phyloP scores from a whole-genome alignment of 2,113 vertebrate genomes.

The Ceyx margarethae region DNA sequence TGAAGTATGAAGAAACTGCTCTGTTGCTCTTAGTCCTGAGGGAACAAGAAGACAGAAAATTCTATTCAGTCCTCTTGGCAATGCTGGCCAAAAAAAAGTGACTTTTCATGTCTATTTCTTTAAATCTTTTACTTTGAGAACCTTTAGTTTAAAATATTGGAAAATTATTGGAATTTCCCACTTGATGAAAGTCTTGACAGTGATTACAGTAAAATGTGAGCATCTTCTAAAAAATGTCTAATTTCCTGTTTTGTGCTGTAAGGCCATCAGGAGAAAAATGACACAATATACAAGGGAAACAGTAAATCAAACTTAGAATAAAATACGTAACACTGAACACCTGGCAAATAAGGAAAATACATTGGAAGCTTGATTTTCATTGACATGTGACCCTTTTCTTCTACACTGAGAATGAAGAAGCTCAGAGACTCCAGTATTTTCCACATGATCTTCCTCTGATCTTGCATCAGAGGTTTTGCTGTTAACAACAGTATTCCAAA shows the following conservation, averaged over 20 bases:
- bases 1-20: neutral
- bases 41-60: neutral
- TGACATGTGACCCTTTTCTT: neutral
- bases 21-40: neutral
- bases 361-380: neutral
- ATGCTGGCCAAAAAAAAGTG: neutral
- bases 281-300: neutral
- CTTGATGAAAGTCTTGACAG: neutral
- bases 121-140: neutral
- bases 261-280: neutral
- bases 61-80: neutral
- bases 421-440: neutral
- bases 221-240: neutral
- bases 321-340: neutral
- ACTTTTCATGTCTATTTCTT: neutral
- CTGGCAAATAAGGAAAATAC: neutral
- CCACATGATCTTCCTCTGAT: neutral
- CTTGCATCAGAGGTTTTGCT: neutral
- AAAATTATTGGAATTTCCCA: neutral
- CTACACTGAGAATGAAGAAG: neutral
- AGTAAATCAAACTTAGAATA: slow-evolving; percentile 18
- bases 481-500: neutral
- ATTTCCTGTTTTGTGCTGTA: neutral
- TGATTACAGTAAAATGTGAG: neutral
- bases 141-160: neutral